Evolutionary conservation across 1,140 invertebrate species (phyloP), one percentile per base, ranked within the genome.

Genomic region (Drosophila rhopaloa): DNA sequence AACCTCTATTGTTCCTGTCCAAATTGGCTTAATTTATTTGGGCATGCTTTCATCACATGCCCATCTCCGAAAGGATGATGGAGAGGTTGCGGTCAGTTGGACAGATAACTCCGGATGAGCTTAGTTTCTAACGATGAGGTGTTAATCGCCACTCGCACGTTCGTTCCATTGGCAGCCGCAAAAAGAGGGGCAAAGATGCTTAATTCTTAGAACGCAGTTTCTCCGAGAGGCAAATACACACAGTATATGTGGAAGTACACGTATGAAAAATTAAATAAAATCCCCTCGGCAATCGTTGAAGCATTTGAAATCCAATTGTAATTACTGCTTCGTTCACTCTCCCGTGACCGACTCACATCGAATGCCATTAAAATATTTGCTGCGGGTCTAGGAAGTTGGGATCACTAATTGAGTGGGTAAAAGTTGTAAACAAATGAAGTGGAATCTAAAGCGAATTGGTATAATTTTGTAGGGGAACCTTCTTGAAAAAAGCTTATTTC

Each of bases 1-100:
- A 56, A 43, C 68, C 60, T 55, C 61, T 59, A 76, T 79, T 71
- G 73, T 76, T 80, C 81, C 72, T 66, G 50, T 16, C 55, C 55
- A 84, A 84, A 84, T 84, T 80, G 81, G 41, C 68, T 76, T 56
- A 83, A 65, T 80, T 77, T 73, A 47, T 73, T 62, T 67, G 79
- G 57, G 50, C 78, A 81, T 76, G 78, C 78, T 81, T 81, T 81
- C 65, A 81, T 76, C 72, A 66, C 66, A 81, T 81, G 78, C 46
- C 35, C 50, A 59, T 55, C 55, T 44, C 54, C 14, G 13, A n/a
- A 40, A 56, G 44, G 57, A 59, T 35, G 37, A 37, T n/a, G 51
- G 41, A 24, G n/a, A 29, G 35, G 40, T 35, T 14, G 48, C 27
- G 29, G 48, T 4, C 48, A 35, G 29, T 1, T 44, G 11, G 24